phyloP scores from a whole-genome alignment of 1,140 invertebrate species.

The Elymnias hypermnestra region DNA sequence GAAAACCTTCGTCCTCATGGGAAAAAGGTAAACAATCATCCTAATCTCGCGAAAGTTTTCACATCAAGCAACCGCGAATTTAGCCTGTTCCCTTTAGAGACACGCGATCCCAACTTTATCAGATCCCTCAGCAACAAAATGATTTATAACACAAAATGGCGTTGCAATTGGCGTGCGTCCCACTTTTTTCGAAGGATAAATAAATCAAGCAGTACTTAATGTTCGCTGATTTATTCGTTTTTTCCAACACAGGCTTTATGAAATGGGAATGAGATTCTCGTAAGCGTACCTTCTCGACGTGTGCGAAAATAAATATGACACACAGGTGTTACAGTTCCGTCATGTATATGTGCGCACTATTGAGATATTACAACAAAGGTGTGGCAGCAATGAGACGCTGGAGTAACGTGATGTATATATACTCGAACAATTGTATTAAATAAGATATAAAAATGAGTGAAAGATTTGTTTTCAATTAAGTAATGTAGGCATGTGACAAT shows the following conservation, averaged over 20 bases:
- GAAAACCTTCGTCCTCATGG: neutral
- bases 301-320: neutral
- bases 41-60: slow-evolving; percentile 15
- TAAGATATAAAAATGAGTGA: too few species aligned
- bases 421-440: too few species aligned
- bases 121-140: slow-evolving; percentile 8
- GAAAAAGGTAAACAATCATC: slow-evolving; percentile 10
- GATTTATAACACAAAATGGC: slow-evolving; percentile 21
- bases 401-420: too few species aligned
- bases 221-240: slow-evolving; percentile 18
- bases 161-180: slow-evolving; percentile 19
- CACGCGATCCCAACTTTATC: slow-evolving; percentile 12
- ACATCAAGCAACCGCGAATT: slow-evolving; percentile 10
- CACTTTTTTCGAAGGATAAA: slow-evolving; percentile 10
- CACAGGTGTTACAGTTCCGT: too few species aligned
- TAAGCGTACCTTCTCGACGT: neutral
- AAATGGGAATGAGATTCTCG: slow-evolving; percentile 1
- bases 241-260: slow-evolving; percentile 10
- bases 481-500: too few species aligned
- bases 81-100: slow-evolving; percentile 7
- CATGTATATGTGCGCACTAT: too few species aligned
- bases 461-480: too few species aligned
- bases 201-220: slow-evolving; percentile 20
- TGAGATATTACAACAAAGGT: too few species aligned
- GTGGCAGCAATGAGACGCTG: too few species aligned